phyloP scores from a whole-genome alignment of 1,140 invertebrate species.

The Aricia agestis region DNA sequence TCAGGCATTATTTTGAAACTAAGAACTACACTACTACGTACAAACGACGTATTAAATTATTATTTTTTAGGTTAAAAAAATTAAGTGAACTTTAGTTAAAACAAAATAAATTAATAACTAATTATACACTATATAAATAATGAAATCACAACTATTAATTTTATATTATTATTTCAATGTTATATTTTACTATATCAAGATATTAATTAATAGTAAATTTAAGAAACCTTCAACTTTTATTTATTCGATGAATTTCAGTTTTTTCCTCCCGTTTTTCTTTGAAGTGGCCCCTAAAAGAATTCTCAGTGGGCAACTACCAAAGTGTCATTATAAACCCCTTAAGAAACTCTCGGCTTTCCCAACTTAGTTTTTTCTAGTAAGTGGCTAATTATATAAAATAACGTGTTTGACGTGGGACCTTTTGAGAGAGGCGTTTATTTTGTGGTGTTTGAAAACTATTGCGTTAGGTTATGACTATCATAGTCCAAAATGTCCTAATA shows the following conservation, averaged over 20 bases:
- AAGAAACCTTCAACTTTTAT: not conserved
- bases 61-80: no score
- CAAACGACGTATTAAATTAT: no score
- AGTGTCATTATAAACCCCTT: constrained; percentile 13
- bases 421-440: not conserved
- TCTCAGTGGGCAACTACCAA: not conserved
- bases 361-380: not conserved
- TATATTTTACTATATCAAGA: no score
- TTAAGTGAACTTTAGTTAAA: no score
- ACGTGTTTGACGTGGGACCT: not conserved
- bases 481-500: no score
- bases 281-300: not conserved
- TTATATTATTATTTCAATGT: no score
- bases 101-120: no score
- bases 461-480: no score
- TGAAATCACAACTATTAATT: no score
- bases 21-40: no score
- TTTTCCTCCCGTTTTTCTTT: not conserved
- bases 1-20: no score
- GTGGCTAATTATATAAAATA: not conserved
- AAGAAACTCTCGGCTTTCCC: not conserved
- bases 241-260: not conserved
- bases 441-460: not conserved
- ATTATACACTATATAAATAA: no score
- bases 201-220: not conserved